Evolutionary conservation across 2,113 vertebrate species (phyloP).

Genomic region (Nycticorax nycticorax): DNA sequence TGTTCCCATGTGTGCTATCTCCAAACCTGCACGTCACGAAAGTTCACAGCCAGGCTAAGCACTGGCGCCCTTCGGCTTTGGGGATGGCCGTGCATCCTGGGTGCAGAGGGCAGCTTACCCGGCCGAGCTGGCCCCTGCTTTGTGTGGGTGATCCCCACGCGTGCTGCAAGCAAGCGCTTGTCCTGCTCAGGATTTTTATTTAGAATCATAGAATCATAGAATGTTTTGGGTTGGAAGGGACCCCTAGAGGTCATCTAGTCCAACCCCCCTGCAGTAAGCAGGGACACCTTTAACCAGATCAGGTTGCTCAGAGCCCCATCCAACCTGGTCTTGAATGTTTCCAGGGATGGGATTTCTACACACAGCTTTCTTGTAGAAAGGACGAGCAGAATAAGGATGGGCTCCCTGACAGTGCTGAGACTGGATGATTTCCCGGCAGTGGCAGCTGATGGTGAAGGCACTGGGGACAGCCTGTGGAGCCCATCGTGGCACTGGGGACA

Average conservation of each 20-base stretch:
- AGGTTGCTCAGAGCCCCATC: no score
- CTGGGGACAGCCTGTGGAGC: not conserved
- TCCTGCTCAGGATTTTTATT: not conserved
- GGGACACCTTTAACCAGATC: no score
- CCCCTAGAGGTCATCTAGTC: no score
- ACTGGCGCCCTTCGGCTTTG: accelerated
- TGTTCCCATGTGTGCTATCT: not conserved
- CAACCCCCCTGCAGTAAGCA: no score
- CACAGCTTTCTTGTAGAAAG: not conserved
- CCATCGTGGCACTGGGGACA: not conserved
- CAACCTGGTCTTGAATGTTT: no score
- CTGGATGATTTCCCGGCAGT: not conserved
- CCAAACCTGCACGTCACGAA: not conserved
- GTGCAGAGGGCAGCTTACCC: not conserved
- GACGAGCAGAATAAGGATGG: not conserved
- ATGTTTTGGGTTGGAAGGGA: no score
- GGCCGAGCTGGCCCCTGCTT: accelerated
- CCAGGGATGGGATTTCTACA: not conserved
- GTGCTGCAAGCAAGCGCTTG: accelerated
- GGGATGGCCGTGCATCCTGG: accelerated
- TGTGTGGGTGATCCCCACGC: accelerated
- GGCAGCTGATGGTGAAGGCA: not conserved
- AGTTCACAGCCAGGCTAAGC: not conserved
- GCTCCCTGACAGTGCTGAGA: not conserved
- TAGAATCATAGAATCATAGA: no score